These are phyloP conservation scores for Gulo gulo DNA, from an alignment of 2,113 vertebrate species.

Conservation along the genomic window DNA sequence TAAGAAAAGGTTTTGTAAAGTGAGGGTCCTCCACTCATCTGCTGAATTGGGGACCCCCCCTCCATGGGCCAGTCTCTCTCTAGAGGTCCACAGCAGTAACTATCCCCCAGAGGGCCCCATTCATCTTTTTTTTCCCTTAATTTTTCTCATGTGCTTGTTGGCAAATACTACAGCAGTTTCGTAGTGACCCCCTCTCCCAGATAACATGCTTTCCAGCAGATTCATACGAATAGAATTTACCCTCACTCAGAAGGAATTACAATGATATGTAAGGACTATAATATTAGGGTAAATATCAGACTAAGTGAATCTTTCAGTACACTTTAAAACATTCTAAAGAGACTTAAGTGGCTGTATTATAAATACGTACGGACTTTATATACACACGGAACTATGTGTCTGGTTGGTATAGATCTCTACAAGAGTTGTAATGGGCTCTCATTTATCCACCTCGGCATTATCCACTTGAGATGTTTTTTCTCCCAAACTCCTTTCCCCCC, in stretches of 20 bases:
- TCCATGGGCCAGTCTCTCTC: neutral
- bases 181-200: neutral
- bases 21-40: neutral
- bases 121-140: neutral
- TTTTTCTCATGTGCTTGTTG: neutral
- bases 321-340: slow-evolving; percentile 6
- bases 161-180: neutral
- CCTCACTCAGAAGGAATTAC: neutral
- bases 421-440: neutral
- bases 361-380: neutral
- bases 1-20: neutral
- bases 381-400: neutral
- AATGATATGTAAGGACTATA: neutral
- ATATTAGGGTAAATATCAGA: neutral
- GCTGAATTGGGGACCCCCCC: neutral
- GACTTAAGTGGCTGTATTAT: neutral
- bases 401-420: neutral
- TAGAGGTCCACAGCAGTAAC: neutral
- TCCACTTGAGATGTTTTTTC: neutral
- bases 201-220: neutral
- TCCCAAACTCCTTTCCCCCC: neutral
- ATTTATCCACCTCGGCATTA: neutral
- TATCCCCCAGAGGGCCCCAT: neutral
- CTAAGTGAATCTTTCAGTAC: neutral
- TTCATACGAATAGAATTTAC: neutral